Percentiles rank a stretch among this genome's conserved stretches.
Conservation (phyloP, 2,797 vertebrate genomes). For the Brotogeris chrysoptera region DNA sequence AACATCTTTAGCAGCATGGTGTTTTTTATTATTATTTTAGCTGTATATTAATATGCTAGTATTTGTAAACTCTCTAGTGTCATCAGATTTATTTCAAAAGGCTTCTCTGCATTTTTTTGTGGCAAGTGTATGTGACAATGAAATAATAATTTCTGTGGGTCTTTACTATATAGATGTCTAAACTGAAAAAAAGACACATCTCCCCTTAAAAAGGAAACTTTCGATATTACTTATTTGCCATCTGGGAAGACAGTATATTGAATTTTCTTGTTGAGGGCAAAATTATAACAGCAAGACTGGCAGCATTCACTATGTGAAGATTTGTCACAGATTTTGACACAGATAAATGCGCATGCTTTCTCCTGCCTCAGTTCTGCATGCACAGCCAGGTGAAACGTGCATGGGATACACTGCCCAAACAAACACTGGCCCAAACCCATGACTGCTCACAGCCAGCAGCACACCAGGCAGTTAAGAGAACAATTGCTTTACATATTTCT, state of each 20-base stretch:
- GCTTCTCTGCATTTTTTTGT: constrained; percentile 67
- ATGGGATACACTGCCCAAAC: background rate
- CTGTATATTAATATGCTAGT: constrained; percentile 87
- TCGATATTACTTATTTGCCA: constrained; percentile 20
- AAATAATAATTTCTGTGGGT: constrained; percentile 59
- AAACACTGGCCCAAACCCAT: background rate
- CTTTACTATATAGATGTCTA: constrained; percentile 44
- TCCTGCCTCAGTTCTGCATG: background rate
- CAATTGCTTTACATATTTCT: background rate
- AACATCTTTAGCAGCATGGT: constrained; percentile 86
- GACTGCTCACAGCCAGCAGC: background rate
- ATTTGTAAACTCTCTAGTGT: constrained; percentile 86
- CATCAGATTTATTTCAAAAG: constrained; percentile 80
- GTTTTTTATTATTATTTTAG: constrained; percentile 87
- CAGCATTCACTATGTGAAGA: background rate
- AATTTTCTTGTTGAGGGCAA: constrained; percentile 29
- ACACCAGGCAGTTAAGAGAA: background rate
- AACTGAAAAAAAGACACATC: constrained; percentile 16
- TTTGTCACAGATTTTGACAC: background rate
- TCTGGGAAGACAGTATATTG: constrained; percentile 38
- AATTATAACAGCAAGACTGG: constrained; percentile 36
- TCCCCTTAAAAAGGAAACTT: constrained; percentile 23
- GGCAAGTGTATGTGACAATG: constrained; percentile 73
- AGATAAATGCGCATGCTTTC: background rate
- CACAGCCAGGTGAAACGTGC: background rate